Evolutionary conservation across 2,888 invertebrate species (phyloP).

Genomic region (Atrina japonica): DNA sequence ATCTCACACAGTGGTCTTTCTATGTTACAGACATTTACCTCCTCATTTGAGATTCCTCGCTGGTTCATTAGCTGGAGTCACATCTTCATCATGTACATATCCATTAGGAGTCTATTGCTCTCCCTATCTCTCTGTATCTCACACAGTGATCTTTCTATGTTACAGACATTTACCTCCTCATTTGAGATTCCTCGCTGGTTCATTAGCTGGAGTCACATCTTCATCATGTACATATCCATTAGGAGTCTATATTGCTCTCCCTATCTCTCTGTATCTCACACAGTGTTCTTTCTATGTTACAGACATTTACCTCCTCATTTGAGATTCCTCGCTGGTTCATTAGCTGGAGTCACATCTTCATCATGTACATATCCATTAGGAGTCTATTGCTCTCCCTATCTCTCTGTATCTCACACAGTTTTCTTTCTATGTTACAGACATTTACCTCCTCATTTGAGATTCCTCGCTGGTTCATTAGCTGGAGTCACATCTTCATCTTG

Average conservation of each 20-base stretch:
- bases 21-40: slow-evolving; percentile 78
- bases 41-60: slow-evolving; percentile 88
- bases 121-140: no score
- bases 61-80: slow-evolving; percentile 96
- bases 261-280: no score
- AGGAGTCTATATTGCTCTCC: no score
- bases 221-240: slow-evolving; percentile 97
- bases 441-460: slow-evolving; percentile 83
- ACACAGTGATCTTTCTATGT: no score
- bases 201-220: slow-evolving; percentile 97
- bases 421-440: no score
- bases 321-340: slow-evolving; percentile 93
- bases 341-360: slow-evolving; percentile 98
- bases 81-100: slow-evolving; percentile 96
- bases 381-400: no score
- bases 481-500: slow-evolving; percentile 96
- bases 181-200: slow-evolving; percentile 91
- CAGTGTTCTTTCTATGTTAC: no score
- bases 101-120: no score
- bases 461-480: slow-evolving; percentile 95
- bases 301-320: slow-evolving; percentile 81
- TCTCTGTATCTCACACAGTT: no score
- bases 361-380: slow-evolving; percentile 96
- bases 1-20: no score
- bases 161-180: slow-evolving; percentile 80